Evolutionary conservation across 2,888 invertebrate species (phyloP).

Genomic region (Nudaria mundana): DNA sequence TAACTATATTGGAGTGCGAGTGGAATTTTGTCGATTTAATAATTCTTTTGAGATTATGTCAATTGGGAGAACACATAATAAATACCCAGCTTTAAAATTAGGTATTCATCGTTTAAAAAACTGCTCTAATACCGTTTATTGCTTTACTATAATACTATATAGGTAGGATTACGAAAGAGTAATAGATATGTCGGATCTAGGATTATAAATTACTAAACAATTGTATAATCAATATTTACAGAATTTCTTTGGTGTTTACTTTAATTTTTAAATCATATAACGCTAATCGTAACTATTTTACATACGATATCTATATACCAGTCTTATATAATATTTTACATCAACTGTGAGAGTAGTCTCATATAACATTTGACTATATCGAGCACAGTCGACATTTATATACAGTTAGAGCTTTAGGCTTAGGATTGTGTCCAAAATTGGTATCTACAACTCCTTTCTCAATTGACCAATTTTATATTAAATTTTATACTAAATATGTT

Average conservation of each 20-base stretch:
- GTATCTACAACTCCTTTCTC: constrained; percentile 9
- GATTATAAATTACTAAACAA: constrained; percentile 31
- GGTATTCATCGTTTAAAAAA: constrained; percentile 8
- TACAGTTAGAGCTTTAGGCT: neutral
- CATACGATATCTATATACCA: constrained; percentile 32
- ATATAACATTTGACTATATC: constrained; percentile 35
- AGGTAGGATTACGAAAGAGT: constrained; percentile 13
- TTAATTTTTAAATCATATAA: constrained; percentile 18
- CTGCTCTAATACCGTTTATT: constrained; percentile 29
- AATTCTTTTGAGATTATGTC: constrained; percentile 8
- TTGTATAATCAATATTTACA: constrained; percentile 29
- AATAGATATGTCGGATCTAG: constrained; percentile 22
- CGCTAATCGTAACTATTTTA: constrained; percentile 37
- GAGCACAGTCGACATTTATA: constrained; percentile 22
- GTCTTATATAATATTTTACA: constrained; percentile 40
- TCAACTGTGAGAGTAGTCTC: constrained; percentile 20
- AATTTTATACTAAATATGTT: neutral
- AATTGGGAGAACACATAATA: constrained; percentile 16
- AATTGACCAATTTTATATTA: constrained; percentile 12
- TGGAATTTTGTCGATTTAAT: neutral
- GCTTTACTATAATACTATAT: constrained; percentile 19
- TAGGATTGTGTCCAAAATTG: neutral
- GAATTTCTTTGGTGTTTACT: constrained; percentile 41
- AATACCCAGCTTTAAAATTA: constrained; percentile 4
- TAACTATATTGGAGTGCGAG: neutral